A percentile compares a stretch with the other conserved stretches of the same genome.
phyloP scores from a whole-genome alignment of 37 sponge, comb jelly and placozoan species.

The Tethya wilhelma region DNA sequence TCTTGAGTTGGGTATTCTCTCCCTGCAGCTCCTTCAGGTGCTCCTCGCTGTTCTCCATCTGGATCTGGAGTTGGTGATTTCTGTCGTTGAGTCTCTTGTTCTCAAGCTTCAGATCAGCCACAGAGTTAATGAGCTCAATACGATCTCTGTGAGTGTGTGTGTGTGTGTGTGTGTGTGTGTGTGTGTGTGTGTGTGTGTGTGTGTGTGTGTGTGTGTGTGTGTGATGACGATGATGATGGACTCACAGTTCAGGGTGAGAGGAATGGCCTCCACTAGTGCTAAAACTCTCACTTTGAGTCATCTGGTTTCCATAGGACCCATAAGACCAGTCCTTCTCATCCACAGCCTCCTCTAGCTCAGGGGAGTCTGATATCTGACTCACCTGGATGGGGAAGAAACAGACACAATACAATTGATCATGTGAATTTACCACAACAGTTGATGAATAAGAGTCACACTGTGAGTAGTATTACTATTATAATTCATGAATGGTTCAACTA shows the following conservation, averaged over 20 bases:
- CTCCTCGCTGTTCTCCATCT: conserved; percentile 49
- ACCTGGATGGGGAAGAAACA: neutral
- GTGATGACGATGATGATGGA: no score
- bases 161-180: neutral
- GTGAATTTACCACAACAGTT: no score
- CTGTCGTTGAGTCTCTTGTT: conserved; percentile 32
- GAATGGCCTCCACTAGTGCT: conserved; percentile 39
- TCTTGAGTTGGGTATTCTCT: conserved; percentile 15
- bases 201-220: no score
- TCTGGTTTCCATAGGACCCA: neutral
- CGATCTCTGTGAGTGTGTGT: neutral
- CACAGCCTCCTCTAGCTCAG: neutral
- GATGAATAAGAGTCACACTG: no score
- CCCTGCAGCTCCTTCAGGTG: conserved; percentile 17
- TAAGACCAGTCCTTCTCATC: neutral
- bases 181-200: no score
- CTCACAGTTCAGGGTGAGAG: conserved; percentile 23
- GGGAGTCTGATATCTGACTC: conserved; percentile 1
- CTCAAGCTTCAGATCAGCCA: conserved; percentile 33
- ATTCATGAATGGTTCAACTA: no score
- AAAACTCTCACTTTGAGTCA: conserved; percentile 25
- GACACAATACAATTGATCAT: no score
- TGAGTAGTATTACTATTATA: no score
- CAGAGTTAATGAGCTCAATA: conserved; percentile 1
- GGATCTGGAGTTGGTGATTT: conserved; percentile 7